These are phyloP conservation scores for Cryptoblepharus egeriae DNA, from an alignment of 2,797 vertebrate genomes.

Conservation along the genomic window DNA sequence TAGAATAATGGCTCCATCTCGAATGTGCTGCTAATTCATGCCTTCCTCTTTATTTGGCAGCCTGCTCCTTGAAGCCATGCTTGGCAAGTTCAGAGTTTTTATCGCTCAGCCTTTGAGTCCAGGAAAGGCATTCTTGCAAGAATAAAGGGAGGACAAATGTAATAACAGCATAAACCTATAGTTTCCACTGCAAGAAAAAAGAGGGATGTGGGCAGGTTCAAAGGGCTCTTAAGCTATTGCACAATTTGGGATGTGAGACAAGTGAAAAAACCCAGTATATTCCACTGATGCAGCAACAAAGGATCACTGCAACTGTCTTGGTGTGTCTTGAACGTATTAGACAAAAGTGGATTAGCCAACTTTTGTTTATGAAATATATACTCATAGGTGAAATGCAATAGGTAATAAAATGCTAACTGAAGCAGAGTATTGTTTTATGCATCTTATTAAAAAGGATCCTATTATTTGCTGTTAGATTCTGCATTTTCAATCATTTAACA, in stretches of 20 bases:
- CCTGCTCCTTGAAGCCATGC: conserved; percentile 34
- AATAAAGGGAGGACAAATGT: neutral
- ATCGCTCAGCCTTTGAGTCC: conserved; percentile 39
- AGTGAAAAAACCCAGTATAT: neutral
- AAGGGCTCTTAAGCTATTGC: neutral
- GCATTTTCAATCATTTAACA: too few species aligned
- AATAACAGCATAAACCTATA: neutral
- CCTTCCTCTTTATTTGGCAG: conserved; percentile 54
- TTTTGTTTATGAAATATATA: neutral
- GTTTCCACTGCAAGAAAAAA: neutral
- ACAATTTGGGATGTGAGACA: too few species aligned
- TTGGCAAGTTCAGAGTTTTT: conserved; percentile 45
- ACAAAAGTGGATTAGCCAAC: neutral
- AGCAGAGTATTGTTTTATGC: neutral
- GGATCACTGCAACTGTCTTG: neutral
- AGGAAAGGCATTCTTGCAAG: conserved; percentile 30
- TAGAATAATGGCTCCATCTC: conserved; percentile 51
- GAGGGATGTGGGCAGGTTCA: neutral
- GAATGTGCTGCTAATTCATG: conserved; percentile 37
- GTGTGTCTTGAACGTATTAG: neutral
- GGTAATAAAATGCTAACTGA: neutral
- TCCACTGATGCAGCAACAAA: neutral
- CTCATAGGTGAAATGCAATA: neutral
- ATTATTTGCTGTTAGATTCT: too few species aligned
- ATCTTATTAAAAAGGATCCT: neutral